A percentile compares a stretch with the other conserved stretches of the same genome.
These are phyloP conservation scores for Xestia rhomboidea DNA, from an alignment of 2,888 invertebrate genomes.

Conservation along the genomic window DNA sequence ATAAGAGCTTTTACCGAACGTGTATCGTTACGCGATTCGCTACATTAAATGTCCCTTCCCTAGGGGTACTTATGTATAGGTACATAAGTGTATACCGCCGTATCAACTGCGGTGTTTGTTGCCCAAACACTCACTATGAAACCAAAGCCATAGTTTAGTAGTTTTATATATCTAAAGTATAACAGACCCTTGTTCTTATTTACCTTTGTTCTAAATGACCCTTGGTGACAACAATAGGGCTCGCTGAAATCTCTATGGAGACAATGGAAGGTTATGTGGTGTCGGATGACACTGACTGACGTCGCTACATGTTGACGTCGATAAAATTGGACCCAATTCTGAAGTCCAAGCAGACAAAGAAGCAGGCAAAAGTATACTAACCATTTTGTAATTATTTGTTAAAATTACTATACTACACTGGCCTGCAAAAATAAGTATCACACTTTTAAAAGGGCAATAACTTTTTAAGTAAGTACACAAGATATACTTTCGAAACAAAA, in stretches of 20 bases:
- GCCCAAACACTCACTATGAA: constrained; percentile 6
- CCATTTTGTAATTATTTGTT: not conserved
- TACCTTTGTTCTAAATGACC: constrained; percentile 26
- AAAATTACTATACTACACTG: not conserved
- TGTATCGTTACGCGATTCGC: not conserved
- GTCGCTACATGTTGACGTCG: not conserved
- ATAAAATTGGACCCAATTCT: not conserved
- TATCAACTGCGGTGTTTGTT: constrained; percentile 35
- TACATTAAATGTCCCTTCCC: not conserved
- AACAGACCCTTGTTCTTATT: constrained; percentile 19
- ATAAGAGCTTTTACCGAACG: not conserved
- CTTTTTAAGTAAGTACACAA: too few relatives aligned
- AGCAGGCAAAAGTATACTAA: not conserved
- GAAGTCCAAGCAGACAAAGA: not conserved
- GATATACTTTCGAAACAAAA: too few relatives aligned
- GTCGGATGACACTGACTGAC: constrained; percentile 12
- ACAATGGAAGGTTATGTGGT: constrained; percentile 17
- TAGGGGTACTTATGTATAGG: not conserved
- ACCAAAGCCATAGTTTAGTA: constrained; percentile 36
- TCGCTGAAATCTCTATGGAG: constrained; percentile 15
- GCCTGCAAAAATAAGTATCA: too few relatives aligned
- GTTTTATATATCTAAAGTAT: constrained; percentile 8
- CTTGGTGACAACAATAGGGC: constrained; percentile 6
- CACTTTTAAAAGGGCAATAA: too few relatives aligned
- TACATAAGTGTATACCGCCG: not conserved